Conservation (phyloP, 2,113 vertebrate species). For the Zosterops hypoxanthus region DNA sequence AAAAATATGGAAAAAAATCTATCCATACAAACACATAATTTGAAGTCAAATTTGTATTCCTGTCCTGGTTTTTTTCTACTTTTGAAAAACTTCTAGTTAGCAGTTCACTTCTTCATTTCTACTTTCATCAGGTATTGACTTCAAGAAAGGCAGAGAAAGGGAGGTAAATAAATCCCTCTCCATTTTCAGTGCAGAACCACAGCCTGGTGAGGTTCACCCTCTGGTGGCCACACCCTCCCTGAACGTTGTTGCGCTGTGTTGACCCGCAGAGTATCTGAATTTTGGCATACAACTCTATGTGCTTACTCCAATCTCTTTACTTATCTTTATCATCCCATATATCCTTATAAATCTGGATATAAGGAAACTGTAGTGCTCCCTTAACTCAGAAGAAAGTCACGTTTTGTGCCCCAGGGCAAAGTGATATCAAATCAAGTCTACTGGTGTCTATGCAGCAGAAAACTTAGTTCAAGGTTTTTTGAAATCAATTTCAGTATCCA, state of each 20-base stretch:
- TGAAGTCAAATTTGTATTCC: neutral
- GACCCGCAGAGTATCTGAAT: neutral
- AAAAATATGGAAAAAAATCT: neutral
- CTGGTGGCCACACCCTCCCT: neutral
- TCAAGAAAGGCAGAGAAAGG: neutral
- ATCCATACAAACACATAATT: neutral
- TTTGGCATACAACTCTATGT: fast-evolving
- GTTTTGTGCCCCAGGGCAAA: neutral
- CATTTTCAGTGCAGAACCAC: neutral
- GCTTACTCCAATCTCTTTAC: neutral
- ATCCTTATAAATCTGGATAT: neutral
- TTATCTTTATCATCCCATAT: neutral
- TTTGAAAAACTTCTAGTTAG: neutral
- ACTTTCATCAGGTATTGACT: neutral
- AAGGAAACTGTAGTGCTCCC: neutral
- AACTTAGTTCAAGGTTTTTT: neutral
- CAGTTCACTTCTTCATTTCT: neutral
- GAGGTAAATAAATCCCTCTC: neutral
- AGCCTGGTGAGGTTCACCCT: neutral
- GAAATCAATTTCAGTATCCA: neutral
- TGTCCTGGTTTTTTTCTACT: neutral
- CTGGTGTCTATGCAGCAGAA: neutral
- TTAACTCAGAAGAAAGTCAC: neutral
- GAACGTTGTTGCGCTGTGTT: fast-evolving
- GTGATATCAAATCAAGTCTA: neutral